Percentiles rank a stretch among this genome's conserved stretches.
Evolutionary conservation across 2,888 invertebrate genomes (phyloP).

Genomic region (Peribatodes rhomboidaria): DNA sequence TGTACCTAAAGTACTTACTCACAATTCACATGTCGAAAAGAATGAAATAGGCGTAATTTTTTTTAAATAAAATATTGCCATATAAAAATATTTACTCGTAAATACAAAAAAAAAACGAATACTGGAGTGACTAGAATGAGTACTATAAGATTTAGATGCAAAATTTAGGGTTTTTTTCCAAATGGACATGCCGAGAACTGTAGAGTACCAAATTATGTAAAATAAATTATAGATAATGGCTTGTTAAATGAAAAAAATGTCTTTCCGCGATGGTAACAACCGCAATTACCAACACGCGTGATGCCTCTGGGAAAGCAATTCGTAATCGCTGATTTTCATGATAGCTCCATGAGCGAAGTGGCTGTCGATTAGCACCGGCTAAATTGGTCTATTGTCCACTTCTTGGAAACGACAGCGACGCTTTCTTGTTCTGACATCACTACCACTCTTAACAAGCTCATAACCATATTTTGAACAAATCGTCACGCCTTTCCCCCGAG

Average conservation of each 20-base stretch:
- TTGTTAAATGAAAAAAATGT: constrained; percentile 28
- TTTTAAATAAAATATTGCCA: no score
- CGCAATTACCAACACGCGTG: constrained; percentile 42
- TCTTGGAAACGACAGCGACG: constrained; percentile 32
- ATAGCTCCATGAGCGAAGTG: constrained; percentile 35
- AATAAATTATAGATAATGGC: not conserved
- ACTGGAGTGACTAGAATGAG: no score
- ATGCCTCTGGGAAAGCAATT: constrained; percentile 36
- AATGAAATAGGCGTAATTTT: no score
- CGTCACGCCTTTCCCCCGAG: no score
- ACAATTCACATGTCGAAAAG: no score
- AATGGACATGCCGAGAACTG: not conserved
- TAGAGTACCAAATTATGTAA: not conserved
- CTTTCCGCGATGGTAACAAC: constrained; percentile 39
- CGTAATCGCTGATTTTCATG: constrained; percentile 37
- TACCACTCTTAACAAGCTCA: no score
- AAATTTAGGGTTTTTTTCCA: no score
- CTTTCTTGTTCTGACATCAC: constrained; percentile 30
- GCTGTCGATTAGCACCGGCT: constrained; percentile 32
- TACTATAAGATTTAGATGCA: no score
- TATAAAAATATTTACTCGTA: no score
- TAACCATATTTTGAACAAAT: no score
- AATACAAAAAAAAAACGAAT: no score
- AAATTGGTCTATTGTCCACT: constrained; percentile 42
- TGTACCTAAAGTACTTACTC: no score